Evolutionary conservation across 23 tunicate genomes (phyloP), one percentile per base, ranked within the genome.

Genomic region (Trididemnum nubilum): DNA sequence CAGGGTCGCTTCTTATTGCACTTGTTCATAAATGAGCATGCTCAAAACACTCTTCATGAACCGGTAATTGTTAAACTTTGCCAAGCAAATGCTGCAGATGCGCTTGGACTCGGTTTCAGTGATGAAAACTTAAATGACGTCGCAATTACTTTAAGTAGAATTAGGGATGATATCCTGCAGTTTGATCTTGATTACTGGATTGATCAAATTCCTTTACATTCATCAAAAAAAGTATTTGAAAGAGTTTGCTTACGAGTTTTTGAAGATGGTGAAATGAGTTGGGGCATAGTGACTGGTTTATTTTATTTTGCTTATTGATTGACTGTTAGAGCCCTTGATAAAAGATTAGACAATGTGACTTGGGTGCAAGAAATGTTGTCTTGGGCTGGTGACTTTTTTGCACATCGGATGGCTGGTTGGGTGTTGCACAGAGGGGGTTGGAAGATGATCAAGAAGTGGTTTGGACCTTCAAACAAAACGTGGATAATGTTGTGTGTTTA

Each of bases 291-390:
- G 40, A 93, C 84, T n/a, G 89, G 89, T 0, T 22, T 93, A 29
- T 93, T 93, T 73, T 93, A 87, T 67, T 93, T 93, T 74, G 98
- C 93, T 30, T 93, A 93, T 78, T 67, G 93, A 2, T 51, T 93
- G 4, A 79, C 84, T 39, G 67, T 86, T 7, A 59, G 88, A 34
- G 35, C 87, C 0, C 5, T 91, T 23, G 19, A 52, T n/a, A 38
- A 36, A 44, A 84, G 90, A 15, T 61, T 83, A 29, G 86, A 83
- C 79, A 60, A 61, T 37, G 32, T 88, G 34, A 89, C 92, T 34
- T 93, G 98, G 98, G 67, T 84, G 0, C 84, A 65, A 33, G 85
- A 85, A 36, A 44, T 93, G 28, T 23, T 93, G 33, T 74, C 81
- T 1, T 93, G 98, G 98, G 92, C 88, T 1, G 83, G 85, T 35